phyloP scores from a whole-genome alignment of 1,140 invertebrate genomes.

The Leguminivora glycinivorella region DNA sequence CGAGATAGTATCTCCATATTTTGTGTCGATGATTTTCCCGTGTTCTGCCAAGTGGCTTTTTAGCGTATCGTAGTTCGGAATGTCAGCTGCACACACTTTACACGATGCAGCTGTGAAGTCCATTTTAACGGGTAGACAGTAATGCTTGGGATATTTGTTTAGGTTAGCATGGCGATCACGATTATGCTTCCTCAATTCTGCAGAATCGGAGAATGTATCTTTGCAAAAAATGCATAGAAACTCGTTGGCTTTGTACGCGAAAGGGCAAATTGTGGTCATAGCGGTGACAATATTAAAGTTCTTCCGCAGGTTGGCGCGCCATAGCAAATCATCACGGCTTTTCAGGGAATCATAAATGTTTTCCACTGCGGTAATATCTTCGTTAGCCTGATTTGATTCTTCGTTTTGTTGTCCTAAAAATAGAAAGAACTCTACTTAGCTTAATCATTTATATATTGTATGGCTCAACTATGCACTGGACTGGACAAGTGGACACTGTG shows the following conservation, averaged over 20 bases:
- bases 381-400: constrained; percentile 43
- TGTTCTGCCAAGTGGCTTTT: background rate
- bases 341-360: background rate
- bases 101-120: background rate
- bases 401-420: constrained; percentile 70
- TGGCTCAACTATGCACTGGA: background rate
- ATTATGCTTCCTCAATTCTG: background rate
- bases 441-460: background rate
- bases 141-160: background rate
- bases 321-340: background rate
- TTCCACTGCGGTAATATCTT: constrained; percentile 38
- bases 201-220: background rate
- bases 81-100: background rate
- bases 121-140: background rate
- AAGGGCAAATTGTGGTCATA: background rate
- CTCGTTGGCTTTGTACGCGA: background rate
- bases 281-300: background rate
- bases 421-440: constrained; percentile 57
- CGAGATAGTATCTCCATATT: background rate
- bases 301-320: background rate
- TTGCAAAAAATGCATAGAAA: background rate
- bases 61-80: background rate
- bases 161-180: background rate
- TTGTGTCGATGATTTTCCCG: background rate
- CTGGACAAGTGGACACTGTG: no score